Conservation (phyloP, 2,797 vertebrate genomes). For the Vipera latastei region DNA sequence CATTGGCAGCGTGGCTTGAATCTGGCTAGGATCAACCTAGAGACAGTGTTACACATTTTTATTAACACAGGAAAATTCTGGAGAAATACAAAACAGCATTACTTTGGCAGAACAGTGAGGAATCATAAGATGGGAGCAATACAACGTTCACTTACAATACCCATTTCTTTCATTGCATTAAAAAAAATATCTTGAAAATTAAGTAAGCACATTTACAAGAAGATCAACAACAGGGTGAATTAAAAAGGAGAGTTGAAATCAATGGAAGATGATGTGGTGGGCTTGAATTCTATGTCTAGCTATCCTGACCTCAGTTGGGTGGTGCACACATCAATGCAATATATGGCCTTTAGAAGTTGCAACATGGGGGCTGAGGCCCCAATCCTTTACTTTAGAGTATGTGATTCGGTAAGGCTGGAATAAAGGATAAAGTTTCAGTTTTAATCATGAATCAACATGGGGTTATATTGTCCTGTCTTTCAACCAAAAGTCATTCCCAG, state of each 20-base stretch:
- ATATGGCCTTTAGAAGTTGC: background rate
- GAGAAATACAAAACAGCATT: constrained; percentile 69
- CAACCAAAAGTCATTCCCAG: constrained; percentile 13
- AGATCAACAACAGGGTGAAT: background rate
- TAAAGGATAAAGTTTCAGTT: constrained; percentile 11
- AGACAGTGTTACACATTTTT: constrained; percentile 67
- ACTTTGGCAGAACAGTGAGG: constrained; percentile 58
- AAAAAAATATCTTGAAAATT: constrained; percentile 52
- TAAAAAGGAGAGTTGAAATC: constrained; percentile 56
- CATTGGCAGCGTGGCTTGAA: background rate
- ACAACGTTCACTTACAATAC: constrained; percentile 63
- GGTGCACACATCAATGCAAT: background rate
- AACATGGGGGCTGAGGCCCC: background rate
- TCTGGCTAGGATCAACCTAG: constrained; percentile 58
- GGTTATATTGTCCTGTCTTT: constrained; percentile 43
- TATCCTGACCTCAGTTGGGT: background rate
- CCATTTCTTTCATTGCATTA: constrained; percentile 33
- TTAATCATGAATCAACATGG: constrained; percentile 27
- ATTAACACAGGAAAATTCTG: constrained; percentile 79
- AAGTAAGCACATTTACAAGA: constrained; percentile 53
- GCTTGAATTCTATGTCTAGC: background rate
- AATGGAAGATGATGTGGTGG: constrained; percentile 35
- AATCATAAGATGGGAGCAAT: constrained; percentile 58
- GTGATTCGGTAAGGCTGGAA: background rate
- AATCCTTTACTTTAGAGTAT: background rate